Evolutionary conservation across 2,113 vertebrate genomes (phyloP).

Genomic region (Neofelis nebulosa): DNA sequence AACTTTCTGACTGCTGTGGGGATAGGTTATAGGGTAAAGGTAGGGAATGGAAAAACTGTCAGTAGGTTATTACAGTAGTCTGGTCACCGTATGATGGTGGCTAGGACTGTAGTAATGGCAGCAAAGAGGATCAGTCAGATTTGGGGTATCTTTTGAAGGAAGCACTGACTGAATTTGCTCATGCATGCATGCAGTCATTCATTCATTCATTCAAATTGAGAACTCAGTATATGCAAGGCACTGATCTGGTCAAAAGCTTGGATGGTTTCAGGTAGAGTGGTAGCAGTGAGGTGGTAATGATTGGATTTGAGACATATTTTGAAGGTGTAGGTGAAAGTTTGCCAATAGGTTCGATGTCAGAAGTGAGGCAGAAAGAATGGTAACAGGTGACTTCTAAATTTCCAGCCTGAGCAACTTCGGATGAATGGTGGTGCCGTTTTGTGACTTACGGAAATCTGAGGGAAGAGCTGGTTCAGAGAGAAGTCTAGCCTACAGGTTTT

Average conservation of each 20-base stretch:
- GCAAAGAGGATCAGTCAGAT: background rate
- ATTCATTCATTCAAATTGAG: background rate
- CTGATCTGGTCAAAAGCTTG: background rate
- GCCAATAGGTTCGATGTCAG: background rate
- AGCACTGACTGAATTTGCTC: background rate
- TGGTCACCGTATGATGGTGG: background rate
- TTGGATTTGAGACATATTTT: background rate
- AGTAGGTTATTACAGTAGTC: background rate
- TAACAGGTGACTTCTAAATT: background rate
- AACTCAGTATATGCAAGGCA: background rate
- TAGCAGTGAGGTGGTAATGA: background rate
- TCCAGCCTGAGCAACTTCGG: background rate
- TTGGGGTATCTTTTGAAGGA: background rate
- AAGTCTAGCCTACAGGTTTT: background rate
- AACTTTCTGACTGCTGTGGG: background rate
- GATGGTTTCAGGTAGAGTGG: background rate
- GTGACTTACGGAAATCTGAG: background rate
- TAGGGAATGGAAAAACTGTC: background rate
- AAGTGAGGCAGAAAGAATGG: background rate
- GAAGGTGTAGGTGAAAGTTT: background rate
- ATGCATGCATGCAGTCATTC: background rate
- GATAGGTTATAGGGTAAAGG: background rate
- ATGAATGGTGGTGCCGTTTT: background rate
- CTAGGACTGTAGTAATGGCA: background rate
- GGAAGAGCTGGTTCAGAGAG: background rate